Evolutionary conservation across 2,797 vertebrate species (phyloP).

Genomic region (Lateolabrax maculatus): DNA sequence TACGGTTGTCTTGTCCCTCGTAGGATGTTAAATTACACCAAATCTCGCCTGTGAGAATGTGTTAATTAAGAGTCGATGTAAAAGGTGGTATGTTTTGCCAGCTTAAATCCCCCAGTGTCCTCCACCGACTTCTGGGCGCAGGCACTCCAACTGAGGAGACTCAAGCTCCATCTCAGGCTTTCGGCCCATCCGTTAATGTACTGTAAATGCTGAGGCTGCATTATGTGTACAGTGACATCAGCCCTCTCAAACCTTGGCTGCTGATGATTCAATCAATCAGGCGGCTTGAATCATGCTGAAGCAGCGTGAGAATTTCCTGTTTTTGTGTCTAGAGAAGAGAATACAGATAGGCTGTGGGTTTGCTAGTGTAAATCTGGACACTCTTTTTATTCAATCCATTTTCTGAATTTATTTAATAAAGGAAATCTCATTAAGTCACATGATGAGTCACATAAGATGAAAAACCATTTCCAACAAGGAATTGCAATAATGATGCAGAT

Average conservation of each 20-base stretch:
- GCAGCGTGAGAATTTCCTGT: slow-evolving; percentile 16
- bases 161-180: slow-evolving; percentile 40
- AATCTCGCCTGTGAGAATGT: background rate
- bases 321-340: slow-evolving; percentile 16
- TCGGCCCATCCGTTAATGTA: slow-evolving; percentile 51
- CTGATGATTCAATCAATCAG: slow-evolving; percentile 46
- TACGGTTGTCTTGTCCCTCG: background rate
- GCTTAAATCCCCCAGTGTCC: background rate
- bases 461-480: slow-evolving; percentile 21
- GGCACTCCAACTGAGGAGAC: slow-evolving; percentile 9
- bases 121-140: background rate
- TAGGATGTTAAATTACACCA: background rate
- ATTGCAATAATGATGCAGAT: slow-evolving; percentile 2
- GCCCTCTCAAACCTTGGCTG: slow-evolving; percentile 3
- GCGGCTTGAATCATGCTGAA: slow-evolving; percentile 3
- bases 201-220: slow-evolving; percentile 49
- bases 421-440: slow-evolving; percentile 5
- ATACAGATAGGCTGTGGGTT: background rate
- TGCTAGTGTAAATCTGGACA: background rate
- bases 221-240: slow-evolving; percentile 54
- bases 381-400: background rate
- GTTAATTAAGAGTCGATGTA: background rate
- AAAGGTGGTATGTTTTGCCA: background rate
- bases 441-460: slow-evolving; percentile 2
- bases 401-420: slow-evolving; percentile 25